Base-by-base conservation (phyloP, 64 coral and sea anemone genomes). In the Pocillopora damicornis region DNA sequence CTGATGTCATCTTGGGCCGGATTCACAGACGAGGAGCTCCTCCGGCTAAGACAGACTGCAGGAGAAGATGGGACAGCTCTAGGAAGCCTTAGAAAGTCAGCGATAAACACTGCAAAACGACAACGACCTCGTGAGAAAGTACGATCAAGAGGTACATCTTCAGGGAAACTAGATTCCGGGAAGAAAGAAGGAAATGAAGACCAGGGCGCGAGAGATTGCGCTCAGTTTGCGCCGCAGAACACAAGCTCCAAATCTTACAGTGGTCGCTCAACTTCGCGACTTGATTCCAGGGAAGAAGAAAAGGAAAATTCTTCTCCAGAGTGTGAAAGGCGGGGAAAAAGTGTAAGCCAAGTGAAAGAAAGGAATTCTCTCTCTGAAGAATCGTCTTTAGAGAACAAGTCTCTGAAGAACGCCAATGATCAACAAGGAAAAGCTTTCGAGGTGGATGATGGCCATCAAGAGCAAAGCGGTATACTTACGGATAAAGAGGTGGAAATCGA, bases 21-120 rank as follows among this genome's bases (percentile, higher is more conserved):
- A 79, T 91, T 91, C 58, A 83, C 90, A 2, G 90, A 91, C 57
- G 83, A 91, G 45, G 90, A 91, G n/a, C 75, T 91, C 15, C 65
- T 35, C 26, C 82, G 83, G 0, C 73, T 91, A 38, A 87, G 76
- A 62, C 75, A 91, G 22, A 75, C 79, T 77, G 16, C 15, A 3
- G 61, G 60, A 13, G 58, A 67, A 60, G 78, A 72, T 13, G 80
- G 89, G 60, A 36, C 61, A 60, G 35, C 61, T 62, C 22, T 62
- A 4, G 90, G 56, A 59, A 66, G 38, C 42, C 22, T 75, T 17
- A 86, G 63, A 35, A 91, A 91, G 71, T 74, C 75, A 6, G 56
- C 59, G 20, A 71, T 91, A 72, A 91, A 87, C 76, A 13, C 66
- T 64, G 63, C 63, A 65, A 91, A 61, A 91, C 77, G 76, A 80